phyloP scores from a whole-genome alignment of 2,113 vertebrate species.

The Diadophis punctatus region DNA sequence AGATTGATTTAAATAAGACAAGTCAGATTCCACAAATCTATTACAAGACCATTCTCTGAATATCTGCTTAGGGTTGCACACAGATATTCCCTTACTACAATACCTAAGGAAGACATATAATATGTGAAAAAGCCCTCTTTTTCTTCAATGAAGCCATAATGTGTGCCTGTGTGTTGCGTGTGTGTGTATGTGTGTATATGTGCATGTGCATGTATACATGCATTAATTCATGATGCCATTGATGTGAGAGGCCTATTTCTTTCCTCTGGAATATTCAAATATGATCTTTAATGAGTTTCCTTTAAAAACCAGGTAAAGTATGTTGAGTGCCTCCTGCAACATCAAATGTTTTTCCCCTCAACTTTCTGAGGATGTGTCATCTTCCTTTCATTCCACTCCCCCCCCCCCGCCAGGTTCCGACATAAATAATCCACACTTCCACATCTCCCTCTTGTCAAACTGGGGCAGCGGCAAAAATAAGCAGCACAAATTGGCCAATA shows the following conservation, averaged over 20 bases:
- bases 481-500: conserved; percentile 75
- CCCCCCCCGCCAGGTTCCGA: conserved; percentile 24
- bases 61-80: not conserved
- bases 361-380: not conserved
- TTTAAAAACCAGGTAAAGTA: not conserved
- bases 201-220: no score
- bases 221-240: not conserved
- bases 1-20: not conserved
- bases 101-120: not conserved
- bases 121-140: not conserved
- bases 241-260: conserved; percentile 1
- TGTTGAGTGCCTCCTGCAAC: not conserved
- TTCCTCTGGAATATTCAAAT: conserved; percentile 9
- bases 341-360: not conserved
- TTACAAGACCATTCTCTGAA: not conserved
- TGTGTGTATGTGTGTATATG: no score
- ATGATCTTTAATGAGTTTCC: conserved; percentile 25
- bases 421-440: conserved; percentile 58
- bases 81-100: conserved; percentile 10
- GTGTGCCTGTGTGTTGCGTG: not conserved
- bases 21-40: not conserved
- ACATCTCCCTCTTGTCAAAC: conserved; percentile 57
- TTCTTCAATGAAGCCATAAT: not conserved
- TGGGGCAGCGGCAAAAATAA: conserved; percentile 64
- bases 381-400: conserved; percentile 6